Percentiles rank a stretch among this genome's conserved stretches.
Evolutionary conservation across 2,113 vertebrate species (phyloP).

Genomic region (Siniperca chuatsi): DNA sequence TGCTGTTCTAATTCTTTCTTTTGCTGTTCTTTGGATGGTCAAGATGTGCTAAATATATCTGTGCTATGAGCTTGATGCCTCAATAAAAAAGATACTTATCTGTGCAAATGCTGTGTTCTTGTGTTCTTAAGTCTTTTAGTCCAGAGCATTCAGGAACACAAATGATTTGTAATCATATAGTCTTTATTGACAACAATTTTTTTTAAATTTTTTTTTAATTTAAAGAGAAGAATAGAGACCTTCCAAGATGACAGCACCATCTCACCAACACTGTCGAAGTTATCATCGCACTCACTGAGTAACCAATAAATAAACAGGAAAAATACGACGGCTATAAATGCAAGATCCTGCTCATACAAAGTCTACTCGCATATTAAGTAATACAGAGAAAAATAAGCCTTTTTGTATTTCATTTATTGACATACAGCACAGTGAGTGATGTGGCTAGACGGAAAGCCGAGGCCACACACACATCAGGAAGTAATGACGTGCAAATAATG

Average conservation of each 20-base stretch:
- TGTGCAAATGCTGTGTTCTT: slow-evolving; percentile 33
- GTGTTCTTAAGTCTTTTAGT: background rate
- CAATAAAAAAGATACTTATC: slow-evolving; percentile 77
- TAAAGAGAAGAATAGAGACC: no score
- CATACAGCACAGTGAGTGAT: background rate
- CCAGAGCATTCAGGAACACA: background rate
- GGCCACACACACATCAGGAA: background rate
- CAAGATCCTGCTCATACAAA: background rate
- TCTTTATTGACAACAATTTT: background rate
- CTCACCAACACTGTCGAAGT: no score
- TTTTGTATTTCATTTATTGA: background rate
- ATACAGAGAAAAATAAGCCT: background rate
- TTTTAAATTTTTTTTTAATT: no score
- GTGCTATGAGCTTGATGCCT: slow-evolving; percentile 86
- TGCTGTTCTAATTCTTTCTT: slow-evolving; percentile 85
- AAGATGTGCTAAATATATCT: slow-evolving; percentile 88
- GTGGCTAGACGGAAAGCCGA: no score
- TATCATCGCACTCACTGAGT: no score
- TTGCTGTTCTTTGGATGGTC: slow-evolving; percentile 86
- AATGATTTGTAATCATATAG: background rate
- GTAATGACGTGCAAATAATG: background rate
- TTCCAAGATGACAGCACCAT: no score
- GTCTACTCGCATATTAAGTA: background rate
- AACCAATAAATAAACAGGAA: no score
- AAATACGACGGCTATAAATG: no score